A percentile compares a stretch with the other conserved stretches of the same genome.
Evolutionary conservation across 2,888 invertebrate species (phyloP).

Genomic region (Chironomus tentans): DNA sequence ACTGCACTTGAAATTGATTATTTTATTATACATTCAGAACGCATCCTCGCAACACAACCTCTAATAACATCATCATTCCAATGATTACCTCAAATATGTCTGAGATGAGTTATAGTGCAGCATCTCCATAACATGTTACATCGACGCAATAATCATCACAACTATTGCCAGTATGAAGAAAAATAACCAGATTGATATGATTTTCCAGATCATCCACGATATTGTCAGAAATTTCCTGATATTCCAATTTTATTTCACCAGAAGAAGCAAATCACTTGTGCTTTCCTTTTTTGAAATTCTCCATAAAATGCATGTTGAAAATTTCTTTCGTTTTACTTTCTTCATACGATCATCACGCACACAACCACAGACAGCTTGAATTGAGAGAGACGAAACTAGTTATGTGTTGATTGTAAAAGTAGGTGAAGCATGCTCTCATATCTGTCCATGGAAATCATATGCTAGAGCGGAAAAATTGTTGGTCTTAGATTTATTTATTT

Average conservation of each 20-base stretch:
- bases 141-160: not conserved
- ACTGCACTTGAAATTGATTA: no score
- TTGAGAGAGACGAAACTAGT: constrained; percentile 14
- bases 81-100: not conserved
- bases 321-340: constrained; percentile 5
- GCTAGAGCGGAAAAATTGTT: no score
- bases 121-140: not conserved
- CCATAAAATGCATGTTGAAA: not conserved
- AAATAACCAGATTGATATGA: not conserved
- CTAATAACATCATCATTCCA: no score
- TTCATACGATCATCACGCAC: not conserved
- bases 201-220: not conserved
- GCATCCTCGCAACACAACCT: no score
- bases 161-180: no score
- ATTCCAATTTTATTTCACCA: not conserved
- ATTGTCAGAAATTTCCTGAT: not conserved
- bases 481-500: not conserved
- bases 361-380: not conserved
- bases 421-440: constrained; percentile 6
- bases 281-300: not conserved
- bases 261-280: not conserved
- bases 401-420: constrained; percentile 8
- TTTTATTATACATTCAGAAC: no score
- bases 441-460: not conserved
- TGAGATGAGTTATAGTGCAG: not conserved